Conservation (phyloP, 2,113 vertebrate species). For the Chauna torquata region DNA sequence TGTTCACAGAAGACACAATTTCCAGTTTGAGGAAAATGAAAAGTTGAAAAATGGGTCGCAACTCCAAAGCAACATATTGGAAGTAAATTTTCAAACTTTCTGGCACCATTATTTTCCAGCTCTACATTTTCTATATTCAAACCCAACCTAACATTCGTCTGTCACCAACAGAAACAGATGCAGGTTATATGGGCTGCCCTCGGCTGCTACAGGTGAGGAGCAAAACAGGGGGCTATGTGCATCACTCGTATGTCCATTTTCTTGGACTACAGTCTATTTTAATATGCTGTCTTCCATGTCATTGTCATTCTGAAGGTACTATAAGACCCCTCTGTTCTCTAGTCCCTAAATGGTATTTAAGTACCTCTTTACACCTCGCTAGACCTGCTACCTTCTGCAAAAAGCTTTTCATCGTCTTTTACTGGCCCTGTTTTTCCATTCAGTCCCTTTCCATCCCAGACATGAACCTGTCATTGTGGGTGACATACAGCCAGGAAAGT, state of each 20-base stretch:
- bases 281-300: neutral
- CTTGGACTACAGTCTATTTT: neutral
- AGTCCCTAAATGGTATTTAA: neutral
- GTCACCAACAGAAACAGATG: neutral
- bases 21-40: neutral
- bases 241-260: neutral
- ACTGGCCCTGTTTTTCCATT: neutral
- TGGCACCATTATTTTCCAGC: neutral
- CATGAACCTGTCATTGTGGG: rapidly evolving
- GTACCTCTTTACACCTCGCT: neutral
- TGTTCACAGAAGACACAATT: neutral
- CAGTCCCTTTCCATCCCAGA: neutral
- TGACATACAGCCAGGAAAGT: neutral
- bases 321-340: neutral
- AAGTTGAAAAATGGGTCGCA: neutral
- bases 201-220: neutral
- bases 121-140: neutral
- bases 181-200: neutral
- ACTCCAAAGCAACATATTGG: neutral
- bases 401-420: neutral
- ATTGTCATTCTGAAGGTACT: neutral
- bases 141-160: no score
- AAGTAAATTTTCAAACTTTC: neutral
- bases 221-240: neutral
- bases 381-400: neutral